phyloP scores from a whole-genome alignment of 2,113 vertebrate genomes.

The Sphyrna mokarran region DNA sequence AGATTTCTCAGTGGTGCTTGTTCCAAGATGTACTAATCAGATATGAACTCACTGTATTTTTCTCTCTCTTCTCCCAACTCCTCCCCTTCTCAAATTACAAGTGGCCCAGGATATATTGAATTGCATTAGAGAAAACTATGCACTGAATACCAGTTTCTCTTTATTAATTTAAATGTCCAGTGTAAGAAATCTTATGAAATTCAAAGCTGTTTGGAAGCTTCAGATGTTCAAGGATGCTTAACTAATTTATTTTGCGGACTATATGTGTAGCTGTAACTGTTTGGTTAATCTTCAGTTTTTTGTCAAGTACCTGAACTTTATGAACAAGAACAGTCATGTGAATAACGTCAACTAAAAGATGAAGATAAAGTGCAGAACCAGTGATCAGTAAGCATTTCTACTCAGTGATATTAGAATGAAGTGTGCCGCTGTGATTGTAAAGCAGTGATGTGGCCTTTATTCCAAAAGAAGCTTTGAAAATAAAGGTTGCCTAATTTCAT shows the following conservation, averaged over 20 bases:
- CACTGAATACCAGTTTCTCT: neutral
- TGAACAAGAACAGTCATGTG: neutral
- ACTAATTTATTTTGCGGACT: neutral
- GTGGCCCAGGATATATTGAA: neutral
- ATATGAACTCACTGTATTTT: neutral
- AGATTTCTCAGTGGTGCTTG: neutral
- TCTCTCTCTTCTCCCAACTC: neutral
- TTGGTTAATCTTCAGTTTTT: neutral
- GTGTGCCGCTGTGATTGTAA: neutral
- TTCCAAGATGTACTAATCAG: neutral
- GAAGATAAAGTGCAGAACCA: neutral
- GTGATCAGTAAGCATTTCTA: neutral
- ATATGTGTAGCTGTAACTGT: neutral
- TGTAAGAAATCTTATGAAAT: neutral
- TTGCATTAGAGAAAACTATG: neutral
- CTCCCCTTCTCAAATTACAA: neutral
- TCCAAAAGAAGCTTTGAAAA: neutral
- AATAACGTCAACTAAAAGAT: conserved; percentile 1
- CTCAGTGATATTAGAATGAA: neutral
- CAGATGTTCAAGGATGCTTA: neutral
- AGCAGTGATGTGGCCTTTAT: neutral
- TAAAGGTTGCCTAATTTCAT: conserved; percentile 18
- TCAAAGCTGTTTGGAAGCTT: neutral
- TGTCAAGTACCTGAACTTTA: neutral
- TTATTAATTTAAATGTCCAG: neutral